Evolutionary conservation across 2,797 vertebrate genomes (phyloP).

Genomic region (Cyprinodon diabolis): DNA sequence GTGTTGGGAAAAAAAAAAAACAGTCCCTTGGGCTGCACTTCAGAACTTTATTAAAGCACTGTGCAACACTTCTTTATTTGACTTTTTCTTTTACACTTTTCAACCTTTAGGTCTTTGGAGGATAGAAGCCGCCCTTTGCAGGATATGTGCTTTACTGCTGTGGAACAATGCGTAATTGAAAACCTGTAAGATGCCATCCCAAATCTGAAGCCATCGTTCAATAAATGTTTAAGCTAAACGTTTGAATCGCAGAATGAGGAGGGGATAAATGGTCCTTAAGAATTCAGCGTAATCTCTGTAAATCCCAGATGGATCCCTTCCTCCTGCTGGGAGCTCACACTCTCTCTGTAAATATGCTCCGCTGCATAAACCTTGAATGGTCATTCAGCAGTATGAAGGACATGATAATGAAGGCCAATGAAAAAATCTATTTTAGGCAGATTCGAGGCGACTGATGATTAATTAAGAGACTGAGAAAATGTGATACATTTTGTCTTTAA

Average conservation of each 20-base stretch:
- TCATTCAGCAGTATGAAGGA: constrained; percentile 46
- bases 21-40: constrained; percentile 49
- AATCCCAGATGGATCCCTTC: constrained; percentile 30
- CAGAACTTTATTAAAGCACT: constrained; percentile 54
- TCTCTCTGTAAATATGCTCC: constrained; percentile 30
- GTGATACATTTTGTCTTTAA: constrained; percentile 21
- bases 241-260: constrained; percentile 20
- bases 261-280: constrained; percentile 27
- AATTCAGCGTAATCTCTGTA: constrained; percentile 35
- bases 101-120: constrained; percentile 37
- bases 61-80: constrained; percentile 49
- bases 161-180: constrained; percentile 30
- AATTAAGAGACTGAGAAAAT: constrained; percentile 12
- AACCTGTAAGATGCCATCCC: constrained; percentile 9
- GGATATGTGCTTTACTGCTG: constrained; percentile 25
- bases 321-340: constrained; percentile 20
- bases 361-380: constrained; percentile 41
- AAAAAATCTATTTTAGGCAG: constrained; percentile 31
- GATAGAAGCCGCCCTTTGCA: constrained; percentile 15
- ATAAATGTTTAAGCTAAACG: constrained; percentile 2
- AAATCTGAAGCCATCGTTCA: constrained; percentile 6
- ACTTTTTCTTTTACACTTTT: constrained; percentile 46
- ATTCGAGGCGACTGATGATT: constrained; percentile 22
- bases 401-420: constrained; percentile 26
- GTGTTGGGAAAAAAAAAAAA: constrained; percentile 34